Evolutionary conservation across 1,140 invertebrate species (phyloP), one percentile per base, ranked within the genome.

Genomic region (Nomia melanderi): DNA sequence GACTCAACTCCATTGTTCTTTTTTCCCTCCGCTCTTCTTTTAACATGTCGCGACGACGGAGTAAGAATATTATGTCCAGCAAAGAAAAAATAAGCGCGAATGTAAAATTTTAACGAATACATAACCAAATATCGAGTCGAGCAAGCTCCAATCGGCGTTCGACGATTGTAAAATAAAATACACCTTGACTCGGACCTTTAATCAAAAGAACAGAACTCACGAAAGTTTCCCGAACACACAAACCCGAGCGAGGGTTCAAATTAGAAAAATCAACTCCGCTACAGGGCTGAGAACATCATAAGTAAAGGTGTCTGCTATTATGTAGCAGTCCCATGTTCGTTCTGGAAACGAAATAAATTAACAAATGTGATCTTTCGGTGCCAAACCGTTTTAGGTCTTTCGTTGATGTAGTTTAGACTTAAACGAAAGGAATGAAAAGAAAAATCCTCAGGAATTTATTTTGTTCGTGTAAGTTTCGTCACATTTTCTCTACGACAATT

Each of bases 31-130:
- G n/a, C n/a, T n/a, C n/a, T n/a, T n/a, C 47, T 59, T 75, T 69
- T 59, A 76, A 59, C 73, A 64, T 41, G 63, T 72, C 47, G 17
- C 62, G 60, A 27, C 11, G 36, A 20, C 71, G n/a, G 71, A 76
- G 69, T 76, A 69, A 66, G 54, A 76, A 76, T 56, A n/a, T n/a
- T n/a, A 4, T 27, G 1, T 9, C 41, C n/a, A 44, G n/a, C 20
- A 66, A 23, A 47, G 14, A 47, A 50, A 62, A 50, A 25, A 36
- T 59, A 23, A 23, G 9, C 7, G 25, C n/a, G 54, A 76, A 76
- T 69, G 54, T 47, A 54, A 76, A 76, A 76, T 76, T 44, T 27
- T 6, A 54, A 66, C 53, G 31, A 47, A 17, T 39, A 36, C 53
- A 74, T 20, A 29, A 25, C 33, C 12, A 25, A 11, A 27, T 47